Base-by-base conservation (phyloP, 2,888 invertebrate species). In the Macrosiphum euphorbiae region DNA sequence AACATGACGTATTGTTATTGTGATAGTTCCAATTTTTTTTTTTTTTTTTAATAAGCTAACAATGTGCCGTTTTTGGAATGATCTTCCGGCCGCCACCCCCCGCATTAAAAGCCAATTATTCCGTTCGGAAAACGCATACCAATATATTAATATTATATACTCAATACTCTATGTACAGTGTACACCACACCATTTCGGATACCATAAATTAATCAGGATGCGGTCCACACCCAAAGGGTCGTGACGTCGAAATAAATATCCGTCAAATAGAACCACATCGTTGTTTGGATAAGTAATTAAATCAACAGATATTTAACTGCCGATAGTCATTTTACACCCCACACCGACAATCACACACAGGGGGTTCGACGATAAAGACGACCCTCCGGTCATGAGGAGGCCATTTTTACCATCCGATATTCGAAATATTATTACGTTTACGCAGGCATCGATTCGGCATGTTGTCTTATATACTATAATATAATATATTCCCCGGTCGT, bases 41-140 rank as follows among this genome's bases (percentile, higher is more conserved):
- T 67, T 90, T 90, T 67, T 58, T 44, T 52, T 1, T 91, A 85
- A 67, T 67, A 67, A 50, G 41, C 35, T 26, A 67, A 88, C 67
- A 87, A 87, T 67, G 67, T 67, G 61, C 47, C 2, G 47, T 86
- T 91, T 91, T 86, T 28, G 52, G 84, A 16, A 28, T 28, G 52
- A 55, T 52, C 78, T 90, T 84, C 90, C 78, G 78, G 90, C 35
- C 16, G 35, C 52, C 41, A 50, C 78, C 78, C 50, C 8, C 41
- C n/a, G 44, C 5, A 85, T 58, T 58, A 55, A 91, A 84, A 91
- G 86, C 85, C 85, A 86, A 91, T 91, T 91, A 86, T 91, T 91
- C 26, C n/a, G 47, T 86, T 58, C 35, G 86, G 11, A 24, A 86
- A 91, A 86, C 26, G 28, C 24, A n/a, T 91, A 52, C 28, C 52